Evolutionary conservation across 2,113 vertebrate genomes (phyloP).

Genomic region (Larimichthys crocea): DNA sequence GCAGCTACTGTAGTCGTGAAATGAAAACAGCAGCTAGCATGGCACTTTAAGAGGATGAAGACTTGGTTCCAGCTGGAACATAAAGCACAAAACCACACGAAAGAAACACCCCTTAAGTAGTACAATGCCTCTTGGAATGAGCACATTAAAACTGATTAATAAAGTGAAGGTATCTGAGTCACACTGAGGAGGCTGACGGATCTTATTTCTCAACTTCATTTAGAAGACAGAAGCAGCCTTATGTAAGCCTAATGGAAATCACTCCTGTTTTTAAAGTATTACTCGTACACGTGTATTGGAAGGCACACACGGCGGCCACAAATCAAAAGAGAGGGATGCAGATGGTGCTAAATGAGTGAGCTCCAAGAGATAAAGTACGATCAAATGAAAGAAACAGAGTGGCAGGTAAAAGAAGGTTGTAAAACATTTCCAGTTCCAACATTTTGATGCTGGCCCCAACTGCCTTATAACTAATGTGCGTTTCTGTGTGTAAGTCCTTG

Average conservation of each 20-base stretch:
- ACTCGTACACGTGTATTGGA: constrained; percentile 38
- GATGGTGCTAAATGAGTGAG: neutral
- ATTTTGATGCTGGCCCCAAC: neutral
- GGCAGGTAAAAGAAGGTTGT: neutral
- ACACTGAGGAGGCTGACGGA: constrained; percentile 37
- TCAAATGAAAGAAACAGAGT: constrained; percentile 7
- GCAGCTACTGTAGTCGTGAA: constrained; percentile 64
- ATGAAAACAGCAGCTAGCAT: constrained; percentile 65
- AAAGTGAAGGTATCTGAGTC: constrained; percentile 53
- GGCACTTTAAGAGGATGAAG: constrained; percentile 55
- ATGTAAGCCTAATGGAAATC: constrained; percentile 66
- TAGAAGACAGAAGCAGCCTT: constrained; percentile 59
- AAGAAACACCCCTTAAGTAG: constrained; percentile 29
- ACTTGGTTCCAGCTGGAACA: constrained; percentile 54
- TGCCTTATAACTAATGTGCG: constrained; percentile 16
- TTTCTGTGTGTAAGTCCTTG: neutral
- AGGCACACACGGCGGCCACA: constrained; percentile 11
- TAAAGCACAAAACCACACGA: constrained; percentile 63
- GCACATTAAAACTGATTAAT: constrained; percentile 66
- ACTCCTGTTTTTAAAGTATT: constrained; percentile 55
- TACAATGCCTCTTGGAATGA: constrained; percentile 33
- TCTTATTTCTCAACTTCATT: constrained; percentile 67
- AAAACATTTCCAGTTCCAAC: neutral
- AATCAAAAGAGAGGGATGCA: constrained; percentile 8
- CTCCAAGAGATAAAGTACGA: neutral